Conservation (phyloP, 2,888 invertebrate genomes). For the Andrena bicolor region DNA sequence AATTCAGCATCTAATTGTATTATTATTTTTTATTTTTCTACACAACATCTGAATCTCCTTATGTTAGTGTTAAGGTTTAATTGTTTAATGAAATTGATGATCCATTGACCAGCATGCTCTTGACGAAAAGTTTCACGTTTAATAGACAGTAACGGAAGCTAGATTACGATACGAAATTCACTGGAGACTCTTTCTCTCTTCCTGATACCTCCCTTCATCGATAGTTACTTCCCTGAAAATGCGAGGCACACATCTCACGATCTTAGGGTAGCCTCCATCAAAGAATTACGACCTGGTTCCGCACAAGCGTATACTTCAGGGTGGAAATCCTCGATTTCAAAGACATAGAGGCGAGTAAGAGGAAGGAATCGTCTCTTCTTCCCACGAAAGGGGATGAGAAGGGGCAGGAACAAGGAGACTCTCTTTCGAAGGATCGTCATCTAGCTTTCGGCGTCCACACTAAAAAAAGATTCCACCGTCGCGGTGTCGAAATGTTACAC, state of each 20-base stretch:
- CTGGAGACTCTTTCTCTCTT: slow-evolving; percentile 9
- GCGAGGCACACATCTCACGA: slow-evolving; percentile 31
- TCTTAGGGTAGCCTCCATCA: slow-evolving; percentile 51
- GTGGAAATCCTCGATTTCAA: slow-evolving; percentile 52
- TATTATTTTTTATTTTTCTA: too few relatives aligned
- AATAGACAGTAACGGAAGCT: slow-evolving; percentile 23
- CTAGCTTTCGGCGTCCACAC: slow-evolving; percentile 7
- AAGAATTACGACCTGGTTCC: slow-evolving; percentile 60
- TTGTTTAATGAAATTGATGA: not conserved
- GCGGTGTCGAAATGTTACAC: slow-evolving; percentile 28
- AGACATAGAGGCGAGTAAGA: slow-evolving; percentile 35
- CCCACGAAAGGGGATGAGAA: not conserved
- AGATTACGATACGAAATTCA: slow-evolving; percentile 34
- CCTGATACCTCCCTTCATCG: slow-evolving; percentile 27
- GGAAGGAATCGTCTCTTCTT: not conserved
- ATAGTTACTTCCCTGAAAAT: slow-evolving; percentile 46
- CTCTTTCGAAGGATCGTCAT: slow-evolving; percentile 36
- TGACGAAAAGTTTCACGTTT: not conserved
- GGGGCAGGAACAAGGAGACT: slow-evolving; percentile 24
- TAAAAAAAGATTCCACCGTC: slow-evolving; percentile 8
- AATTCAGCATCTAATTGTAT: too few relatives aligned
- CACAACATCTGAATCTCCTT: too few relatives aligned
- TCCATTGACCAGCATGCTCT: slow-evolving; percentile 3
- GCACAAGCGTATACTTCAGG: slow-evolving; percentile 37
- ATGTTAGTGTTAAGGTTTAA: too few relatives aligned